phyloP scores from a whole-genome alignment of 2,888 invertebrate species.

The Diploptera punctata region DNA sequence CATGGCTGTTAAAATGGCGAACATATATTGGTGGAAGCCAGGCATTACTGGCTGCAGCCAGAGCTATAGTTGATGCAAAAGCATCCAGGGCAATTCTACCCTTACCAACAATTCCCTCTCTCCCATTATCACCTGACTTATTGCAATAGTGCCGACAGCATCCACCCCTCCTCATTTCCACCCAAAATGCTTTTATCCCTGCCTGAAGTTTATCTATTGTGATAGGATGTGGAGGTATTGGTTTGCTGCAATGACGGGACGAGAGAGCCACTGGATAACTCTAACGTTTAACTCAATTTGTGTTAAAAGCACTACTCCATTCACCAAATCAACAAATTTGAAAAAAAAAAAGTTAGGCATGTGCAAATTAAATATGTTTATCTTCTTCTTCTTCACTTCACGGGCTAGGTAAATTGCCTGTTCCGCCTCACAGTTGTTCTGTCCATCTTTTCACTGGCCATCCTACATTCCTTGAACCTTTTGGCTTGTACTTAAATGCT shows the following conservation, averaged over 20 bases:
- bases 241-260: conserved; percentile 12
- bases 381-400: no score
- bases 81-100: conserved; percentile 26
- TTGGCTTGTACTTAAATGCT: no score
- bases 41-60: conserved; percentile 7
- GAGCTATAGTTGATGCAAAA: conserved; percentile 20
- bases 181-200: conserved; percentile 24
- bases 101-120: conserved; percentile 11
- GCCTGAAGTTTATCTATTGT: conserved; percentile 21
- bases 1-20: conserved; percentile 21
- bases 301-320: not conserved
- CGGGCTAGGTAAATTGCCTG: no score
- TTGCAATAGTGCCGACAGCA: conserved; percentile 34
- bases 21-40: conserved; percentile 17
- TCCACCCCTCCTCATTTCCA: not conserved
- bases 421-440: no score
- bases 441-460: no score
- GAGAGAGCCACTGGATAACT: not conserved
- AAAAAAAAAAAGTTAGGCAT: no score
- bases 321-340: not conserved
- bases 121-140: conserved; percentile 40
- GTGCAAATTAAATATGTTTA: no score
- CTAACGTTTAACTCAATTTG: not conserved
- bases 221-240: conserved; percentile 20
- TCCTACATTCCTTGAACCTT: no score